Evolutionary conservation across 1,140 invertebrate species (phyloP).

Genomic region (Nilaparvata lugens): DNA sequence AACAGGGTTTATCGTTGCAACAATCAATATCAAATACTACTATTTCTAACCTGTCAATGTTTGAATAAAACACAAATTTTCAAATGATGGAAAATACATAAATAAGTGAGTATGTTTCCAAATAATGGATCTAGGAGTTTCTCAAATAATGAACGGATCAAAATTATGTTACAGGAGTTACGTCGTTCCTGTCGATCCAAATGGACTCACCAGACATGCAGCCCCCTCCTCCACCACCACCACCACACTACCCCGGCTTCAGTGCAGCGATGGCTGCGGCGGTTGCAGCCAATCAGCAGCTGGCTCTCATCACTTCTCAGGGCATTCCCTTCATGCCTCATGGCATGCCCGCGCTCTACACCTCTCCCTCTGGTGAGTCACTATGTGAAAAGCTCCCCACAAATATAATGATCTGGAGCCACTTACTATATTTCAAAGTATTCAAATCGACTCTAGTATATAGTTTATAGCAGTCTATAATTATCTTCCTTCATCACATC

Average conservation of each 20-base stretch:
- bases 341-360: constrained; percentile 33
- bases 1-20: no score
- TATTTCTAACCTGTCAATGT: no score
- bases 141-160: not conserved
- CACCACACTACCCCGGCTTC: constrained; percentile 23
- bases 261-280: constrained; percentile 28
- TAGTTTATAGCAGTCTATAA: no score
- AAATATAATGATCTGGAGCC: no score
- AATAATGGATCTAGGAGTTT: not conserved
- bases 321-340: constrained; percentile 34
- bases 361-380: constrained; percentile 31
- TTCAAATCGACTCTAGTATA: no score
- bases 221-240: constrained; percentile 15
- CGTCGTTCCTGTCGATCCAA: constrained; percentile 7
- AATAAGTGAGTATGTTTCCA: no score
- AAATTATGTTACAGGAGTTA: not conserved
- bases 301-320: constrained; percentile 34
- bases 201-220: constrained; percentile 18
- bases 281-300: constrained; percentile 31
- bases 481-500: no score
- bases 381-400: no score
- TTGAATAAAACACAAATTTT: no score
- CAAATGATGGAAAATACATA: no score
- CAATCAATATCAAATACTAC: no score
- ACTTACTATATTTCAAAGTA: no score